A percentile compares a stretch with the other conserved stretches of the same genome.
Conservation (phyloP, 2,797 vertebrate species). For the Aulostomus chinensis region DNA sequence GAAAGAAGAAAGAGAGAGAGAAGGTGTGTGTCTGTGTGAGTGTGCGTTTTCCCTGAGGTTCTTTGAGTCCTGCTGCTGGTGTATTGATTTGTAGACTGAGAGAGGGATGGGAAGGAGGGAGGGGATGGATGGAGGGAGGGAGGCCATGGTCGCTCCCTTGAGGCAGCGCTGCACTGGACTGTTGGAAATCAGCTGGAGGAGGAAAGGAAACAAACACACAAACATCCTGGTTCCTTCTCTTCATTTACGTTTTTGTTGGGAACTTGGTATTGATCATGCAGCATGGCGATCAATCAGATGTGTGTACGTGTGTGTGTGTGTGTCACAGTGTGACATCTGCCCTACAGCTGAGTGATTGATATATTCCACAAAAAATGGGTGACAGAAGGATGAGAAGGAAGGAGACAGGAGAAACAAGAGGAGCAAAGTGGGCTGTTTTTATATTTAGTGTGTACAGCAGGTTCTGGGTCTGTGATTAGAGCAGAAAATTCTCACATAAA, state of each 20-base stretch:
- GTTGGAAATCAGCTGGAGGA: constrained; percentile 52
- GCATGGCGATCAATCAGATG: constrained; percentile 79
- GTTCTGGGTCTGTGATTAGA: no score
- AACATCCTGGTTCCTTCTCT: constrained; percentile 64
- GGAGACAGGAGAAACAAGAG: neutral
- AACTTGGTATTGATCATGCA: constrained; percentile 81
- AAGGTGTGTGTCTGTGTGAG: no score
- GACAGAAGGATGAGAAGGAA: constrained; percentile 1
- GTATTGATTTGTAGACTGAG: constrained; percentile 73
- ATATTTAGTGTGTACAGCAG: no score
- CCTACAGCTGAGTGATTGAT: constrained; percentile 81
- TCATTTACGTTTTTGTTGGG: constrained; percentile 74
- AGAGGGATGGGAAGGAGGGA: constrained; percentile 40
- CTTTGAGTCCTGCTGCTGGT: constrained; percentile 59
- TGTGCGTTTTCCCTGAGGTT: constrained; percentile 59
- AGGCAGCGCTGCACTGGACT: constrained; percentile 70
- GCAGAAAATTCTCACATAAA: no score
- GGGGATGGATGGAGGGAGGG: constrained; percentile 44
- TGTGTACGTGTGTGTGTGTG: constrained; percentile 72
- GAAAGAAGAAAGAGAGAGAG: neutral
- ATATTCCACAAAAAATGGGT: constrained; percentile 63
- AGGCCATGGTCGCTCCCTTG: constrained; percentile 59
- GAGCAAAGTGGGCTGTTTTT: no score
- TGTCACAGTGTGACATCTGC: constrained; percentile 78
- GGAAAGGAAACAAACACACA: no score